Conservation (phyloP, 2,888 invertebrate species). For the Odontocerum albicorne region DNA sequence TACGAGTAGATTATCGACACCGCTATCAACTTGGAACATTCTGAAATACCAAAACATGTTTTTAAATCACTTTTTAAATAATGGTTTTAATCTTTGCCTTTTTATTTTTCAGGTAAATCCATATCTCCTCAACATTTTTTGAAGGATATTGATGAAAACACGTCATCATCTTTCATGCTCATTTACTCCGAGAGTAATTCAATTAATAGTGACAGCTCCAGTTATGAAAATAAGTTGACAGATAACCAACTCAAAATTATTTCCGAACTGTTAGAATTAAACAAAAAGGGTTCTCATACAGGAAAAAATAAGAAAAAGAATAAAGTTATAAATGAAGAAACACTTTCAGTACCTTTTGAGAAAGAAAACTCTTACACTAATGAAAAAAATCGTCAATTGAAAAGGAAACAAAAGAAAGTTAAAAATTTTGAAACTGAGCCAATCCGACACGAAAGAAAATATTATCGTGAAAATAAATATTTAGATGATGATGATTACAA, state of each 20-base stretch:
- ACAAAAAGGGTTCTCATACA: neutral
- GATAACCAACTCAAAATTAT: slow-evolving; percentile 29
- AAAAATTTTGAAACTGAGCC: slow-evolving; percentile 18
- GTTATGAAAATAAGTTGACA: slow-evolving; percentile 5
- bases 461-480: slow-evolving; percentile 21
- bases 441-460: slow-evolving; percentile 32
- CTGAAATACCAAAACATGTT: no score
- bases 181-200: slow-evolving; percentile 34
- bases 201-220: slow-evolving; percentile 8
- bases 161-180: slow-evolving; percentile 36
- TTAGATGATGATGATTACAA: slow-evolving; percentile 1
- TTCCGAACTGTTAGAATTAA: slow-evolving; percentile 25
- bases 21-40: no score
- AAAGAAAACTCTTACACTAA: neutral
- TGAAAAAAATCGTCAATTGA: slow-evolving; percentile 20
- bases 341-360: neutral
- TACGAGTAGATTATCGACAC: no score
- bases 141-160: slow-evolving; percentile 31
- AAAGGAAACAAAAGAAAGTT: slow-evolving; percentile 26
- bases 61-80: no score
- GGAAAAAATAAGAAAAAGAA: neutral
- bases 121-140: slow-evolving; percentile 37
- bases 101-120: slow-evolving; percentile 33
- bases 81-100: no score
- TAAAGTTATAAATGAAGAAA: neutral